These are phyloP conservation scores for Fragum whitleyi DNA, from an alignment of 2,888 invertebrate genomes.

Conservation along the genomic window DNA sequence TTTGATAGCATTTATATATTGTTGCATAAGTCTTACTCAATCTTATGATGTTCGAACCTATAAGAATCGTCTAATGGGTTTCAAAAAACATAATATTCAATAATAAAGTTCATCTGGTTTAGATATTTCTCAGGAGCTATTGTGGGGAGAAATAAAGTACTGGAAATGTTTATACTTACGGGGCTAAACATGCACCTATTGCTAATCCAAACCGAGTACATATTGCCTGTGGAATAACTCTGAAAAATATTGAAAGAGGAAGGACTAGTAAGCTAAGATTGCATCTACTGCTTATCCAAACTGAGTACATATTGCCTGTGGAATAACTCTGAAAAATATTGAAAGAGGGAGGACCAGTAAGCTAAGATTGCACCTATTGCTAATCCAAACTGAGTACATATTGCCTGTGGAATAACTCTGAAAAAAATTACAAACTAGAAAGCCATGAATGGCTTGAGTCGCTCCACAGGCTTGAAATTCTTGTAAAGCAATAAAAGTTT, in stretches of 20 bases:
- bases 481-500: too few relatives aligned
- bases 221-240: conserved; percentile 84
- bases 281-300: conserved; percentile 84
- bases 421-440: too few relatives aligned
- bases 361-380: conserved; percentile 81
- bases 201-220: conserved; percentile 84
- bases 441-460: too few relatives aligned
- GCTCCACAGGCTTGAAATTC: too few relatives aligned
- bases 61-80: too few relatives aligned
- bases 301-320: conserved; percentile 84
- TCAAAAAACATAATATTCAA: too few relatives aligned
- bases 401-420: conserved; percentile 84
- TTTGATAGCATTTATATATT: too few relatives aligned
- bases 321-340: conserved; percentile 80
- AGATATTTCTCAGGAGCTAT: too few relatives aligned
- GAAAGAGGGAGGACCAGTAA: conserved; percentile 1
- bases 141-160: too few relatives aligned
- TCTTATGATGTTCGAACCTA: too few relatives aligned
- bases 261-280: conserved; percentile 60
- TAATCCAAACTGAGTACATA: conserved; percentile 83
- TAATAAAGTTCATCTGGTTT: too few relatives aligned
- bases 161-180: conserved; percentile 83
- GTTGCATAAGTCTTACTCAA: too few relatives aligned
- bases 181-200: conserved; percentile 81
- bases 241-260: conserved; percentile 62